Conservation (phyloP, 2,888 invertebrate species). For the Sicus ferrugineus region DNA sequence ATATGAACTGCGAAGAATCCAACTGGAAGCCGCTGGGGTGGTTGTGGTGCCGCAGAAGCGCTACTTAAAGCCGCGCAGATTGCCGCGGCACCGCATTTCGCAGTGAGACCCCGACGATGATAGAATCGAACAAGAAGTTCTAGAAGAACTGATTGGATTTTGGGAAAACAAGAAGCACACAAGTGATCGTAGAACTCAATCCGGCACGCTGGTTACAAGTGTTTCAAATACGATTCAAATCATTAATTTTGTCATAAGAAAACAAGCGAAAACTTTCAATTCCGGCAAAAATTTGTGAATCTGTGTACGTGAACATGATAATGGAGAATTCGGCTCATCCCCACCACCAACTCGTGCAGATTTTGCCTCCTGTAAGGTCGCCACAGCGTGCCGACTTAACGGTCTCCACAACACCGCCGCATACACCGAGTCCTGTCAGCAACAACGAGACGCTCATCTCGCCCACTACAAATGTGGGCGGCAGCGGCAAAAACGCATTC, state of each 20-base stretch:
- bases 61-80: conserved; percentile 65
- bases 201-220: background rate
- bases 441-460: conserved; percentile 48
- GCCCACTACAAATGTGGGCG: conserved; percentile 48
- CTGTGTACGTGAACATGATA: conserved; percentile 67
- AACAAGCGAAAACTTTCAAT: background rate
- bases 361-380: conserved; percentile 47
- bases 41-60: conserved; percentile 44
- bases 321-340: conserved; percentile 68
- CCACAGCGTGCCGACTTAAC: conserved; percentile 65
- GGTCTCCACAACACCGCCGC: conserved; percentile 54
- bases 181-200: background rate
- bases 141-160: conserved; percentile 13
- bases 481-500: conserved; percentile 59
- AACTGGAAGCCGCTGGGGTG: conserved; percentile 49
- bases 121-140: conserved; percentile 35
- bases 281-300: background rate
- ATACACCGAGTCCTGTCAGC: conserved; percentile 50
- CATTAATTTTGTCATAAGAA: too few species aligned
- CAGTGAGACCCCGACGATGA: conserved; percentile 56
- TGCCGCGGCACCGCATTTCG: conserved; percentile 62
- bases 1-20: conserved; percentile 54
- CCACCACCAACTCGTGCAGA: conserved; percentile 37
- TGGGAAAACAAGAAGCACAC: conserved; percentile 8
- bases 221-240: background rate